Percentiles rank a stretch among this genome's conserved stretches.
Evolutionary conservation across 2,888 invertebrate genomes (phyloP).

Genomic region (Loripinus fragilis): DNA sequence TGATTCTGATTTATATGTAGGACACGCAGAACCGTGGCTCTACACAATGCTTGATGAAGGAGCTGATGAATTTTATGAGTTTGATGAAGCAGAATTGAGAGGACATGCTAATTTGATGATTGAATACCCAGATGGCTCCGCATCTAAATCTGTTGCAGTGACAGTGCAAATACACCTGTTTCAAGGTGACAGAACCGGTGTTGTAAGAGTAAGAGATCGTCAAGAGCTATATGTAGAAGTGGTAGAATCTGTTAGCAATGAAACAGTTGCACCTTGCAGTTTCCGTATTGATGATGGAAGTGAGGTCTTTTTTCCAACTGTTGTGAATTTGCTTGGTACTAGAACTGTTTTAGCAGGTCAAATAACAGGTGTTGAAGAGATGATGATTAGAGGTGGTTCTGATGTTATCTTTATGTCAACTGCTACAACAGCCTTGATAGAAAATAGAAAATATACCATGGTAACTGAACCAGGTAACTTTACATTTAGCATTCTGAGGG

Average conservation of each 20-base stretch:
- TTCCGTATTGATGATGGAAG: conserved; percentile 67
- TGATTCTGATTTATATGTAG: conserved; percentile 66
- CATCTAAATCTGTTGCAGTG: conserved; percentile 38
- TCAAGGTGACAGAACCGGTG: conserved; percentile 72
- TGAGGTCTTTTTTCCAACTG: conserved; percentile 67
- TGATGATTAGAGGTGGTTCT: conserved; percentile 66
- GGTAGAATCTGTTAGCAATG: conserved; percentile 69
- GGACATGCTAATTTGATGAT: conserved; percentile 71
- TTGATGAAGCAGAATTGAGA: conserved; percentile 70
- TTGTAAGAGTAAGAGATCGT: conserved; percentile 63
- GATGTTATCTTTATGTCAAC: conserved; percentile 69
- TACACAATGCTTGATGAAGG: conserved; percentile 69
- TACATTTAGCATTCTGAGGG: conserved; percentile 63
- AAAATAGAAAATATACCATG: conserved; percentile 69
- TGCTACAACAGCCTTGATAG: conserved; percentile 69
- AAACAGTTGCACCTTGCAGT: conserved; percentile 74
- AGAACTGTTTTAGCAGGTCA: conserved; percentile 70
- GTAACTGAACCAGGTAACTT: conserved; percentile 70
- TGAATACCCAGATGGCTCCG: conserved; percentile 63
- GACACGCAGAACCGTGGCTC: conserved; percentile 72
- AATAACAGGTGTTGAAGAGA: conserved; percentile 66
- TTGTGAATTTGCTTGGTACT: conserved; percentile 68
- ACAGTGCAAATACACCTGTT: conserved; percentile 66
- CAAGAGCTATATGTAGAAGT: conserved; percentile 73
- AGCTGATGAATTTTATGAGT: conserved; percentile 61